phyloP scores from a whole-genome alignment of 2,113 vertebrate genomes.

The Pluvialis apricaria region DNA sequence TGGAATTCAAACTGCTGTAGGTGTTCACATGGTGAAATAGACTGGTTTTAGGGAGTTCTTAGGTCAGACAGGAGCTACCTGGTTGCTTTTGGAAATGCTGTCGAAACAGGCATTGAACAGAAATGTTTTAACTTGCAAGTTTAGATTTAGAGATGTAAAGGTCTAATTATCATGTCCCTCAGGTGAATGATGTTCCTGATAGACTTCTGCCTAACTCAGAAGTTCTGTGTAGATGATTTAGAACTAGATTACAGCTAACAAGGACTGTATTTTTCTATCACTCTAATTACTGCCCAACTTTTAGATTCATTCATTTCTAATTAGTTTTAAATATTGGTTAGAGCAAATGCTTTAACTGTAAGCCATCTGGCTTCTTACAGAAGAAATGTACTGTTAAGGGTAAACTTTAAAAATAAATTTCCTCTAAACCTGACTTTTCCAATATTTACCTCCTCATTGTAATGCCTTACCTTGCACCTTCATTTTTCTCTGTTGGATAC shows the following conservation, averaged over 20 bases:
- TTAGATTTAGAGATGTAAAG: not conserved
- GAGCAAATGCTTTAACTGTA: not conserved
- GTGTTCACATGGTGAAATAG: not conserved
- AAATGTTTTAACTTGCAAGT: not conserved
- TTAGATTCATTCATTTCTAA: not conserved
- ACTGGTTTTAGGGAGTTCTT: not conserved
- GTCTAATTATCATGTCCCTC: not conserved
- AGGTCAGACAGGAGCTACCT: not conserved
- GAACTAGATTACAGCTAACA: not conserved
- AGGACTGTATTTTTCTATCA: not conserved
- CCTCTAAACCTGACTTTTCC: not conserved
- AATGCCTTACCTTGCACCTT: not conserved
- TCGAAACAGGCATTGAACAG: not conserved
- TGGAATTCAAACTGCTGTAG: not conserved
- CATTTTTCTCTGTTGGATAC: not conserved
- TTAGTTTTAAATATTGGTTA: not conserved
- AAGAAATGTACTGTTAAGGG: not conserved
- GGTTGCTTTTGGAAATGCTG: not conserved
- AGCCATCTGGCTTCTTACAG: not conserved
- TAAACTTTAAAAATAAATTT: not conserved
- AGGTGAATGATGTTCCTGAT: not conserved
- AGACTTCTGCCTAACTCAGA: not conserved
- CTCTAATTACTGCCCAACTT: not conserved
- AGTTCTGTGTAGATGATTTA: not conserved
- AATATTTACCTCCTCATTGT: not conserved